Evolutionary conservation across 2,113 vertebrate species (phyloP), one percentile per base, ranked within the genome.

Genomic region (Tragelaphus buxtoni): DNA sequence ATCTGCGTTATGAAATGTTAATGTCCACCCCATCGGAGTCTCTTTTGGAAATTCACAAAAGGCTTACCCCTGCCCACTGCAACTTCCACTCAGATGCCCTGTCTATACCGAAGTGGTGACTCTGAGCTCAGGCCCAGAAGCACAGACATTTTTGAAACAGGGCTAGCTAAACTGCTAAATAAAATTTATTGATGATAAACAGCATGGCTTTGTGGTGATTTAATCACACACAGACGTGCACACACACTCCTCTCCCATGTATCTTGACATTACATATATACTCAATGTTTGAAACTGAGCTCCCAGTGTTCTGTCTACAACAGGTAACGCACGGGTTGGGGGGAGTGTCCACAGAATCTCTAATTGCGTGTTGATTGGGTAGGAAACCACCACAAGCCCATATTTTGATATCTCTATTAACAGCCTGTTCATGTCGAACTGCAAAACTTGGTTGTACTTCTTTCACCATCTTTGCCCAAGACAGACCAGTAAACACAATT

Each of bases 401-500:
- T 98, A 98, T 98, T 98, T 98, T 99, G 98, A 99, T 98, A 98
- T 99, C 99, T 99, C 98, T 99, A 99, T 99, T 99, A 99, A 98
- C 98, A 98, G 98, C 98, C 98, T 98, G 98, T 98, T 99, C 98
- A 98, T 99, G 98, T 98, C 98, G 98, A 98, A 98, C 99, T 98
- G 98, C 98, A 99, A 98, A 99, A 99, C 98, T 98, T 98, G 98
- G 98, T 99, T 98, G 98, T 97, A 98, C 98, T 99, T 98, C 98
- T 98, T 98, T 98, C 98, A 98, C 98, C 98, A 99, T 99, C 98
- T 99, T 99, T 99, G 99, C 99, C 99, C 99, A 99, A 99, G 99
- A 99, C 99, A 98, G 99, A 99, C 99, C 99, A 99, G 99, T 99
- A 99, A 99, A 99, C 99, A 99, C 98, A 99, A 99, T 99, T 99